Evolutionary conservation across 2,888 invertebrate genomes (phyloP), one percentile per base, ranked within the genome.

Genomic region (Hydrotaea diabolus): DNA sequence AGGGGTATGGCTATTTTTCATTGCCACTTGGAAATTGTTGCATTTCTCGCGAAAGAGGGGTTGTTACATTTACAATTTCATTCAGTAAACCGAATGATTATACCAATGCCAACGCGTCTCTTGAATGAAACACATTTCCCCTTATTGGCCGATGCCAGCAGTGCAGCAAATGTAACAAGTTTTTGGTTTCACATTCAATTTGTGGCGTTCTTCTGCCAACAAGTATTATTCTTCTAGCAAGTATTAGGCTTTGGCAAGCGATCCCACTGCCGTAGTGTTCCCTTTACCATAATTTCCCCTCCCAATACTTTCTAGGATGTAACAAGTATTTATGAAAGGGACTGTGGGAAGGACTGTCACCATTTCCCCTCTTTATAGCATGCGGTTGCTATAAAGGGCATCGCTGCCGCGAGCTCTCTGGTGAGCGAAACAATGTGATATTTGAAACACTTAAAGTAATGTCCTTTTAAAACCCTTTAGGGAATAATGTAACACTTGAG

Each of bases 401-500:
- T n/a, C n/a, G 1, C 8, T 66, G 66, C 4, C 13, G 23, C 21
- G 31, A 5, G 19, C 1, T 36, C 7, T 57, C 3, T 23, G 15
- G 21, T n/a, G 36, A 62, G n/a, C 2, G 78, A 72, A 62, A 78
- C 76, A n/a, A 5, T 55, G 39, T 69, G 81, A 55, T 7, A 72
- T n/a, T 15, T 73, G 81, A 79, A 85, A 85, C 85, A 82, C 85
- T 85, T 79, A 85, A 79, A 85, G 73, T 85, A 85, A 85, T 82
- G 85, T 79, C 78, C 79, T 77, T 79, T 79, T 69, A 82, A 85
- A 82, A 79, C 79, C 85, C 85, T 85, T 85, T 85, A 74, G 85
- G 85, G 85, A 84, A 82, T 84, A 85, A 82, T 82, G 81, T 72
- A 82, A 82, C 85, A 85, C 85, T 85, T 85, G 85, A 85, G 79